Conservation (phyloP, 2,888 invertebrate genomes). For the Encarsia formosa region DNA sequence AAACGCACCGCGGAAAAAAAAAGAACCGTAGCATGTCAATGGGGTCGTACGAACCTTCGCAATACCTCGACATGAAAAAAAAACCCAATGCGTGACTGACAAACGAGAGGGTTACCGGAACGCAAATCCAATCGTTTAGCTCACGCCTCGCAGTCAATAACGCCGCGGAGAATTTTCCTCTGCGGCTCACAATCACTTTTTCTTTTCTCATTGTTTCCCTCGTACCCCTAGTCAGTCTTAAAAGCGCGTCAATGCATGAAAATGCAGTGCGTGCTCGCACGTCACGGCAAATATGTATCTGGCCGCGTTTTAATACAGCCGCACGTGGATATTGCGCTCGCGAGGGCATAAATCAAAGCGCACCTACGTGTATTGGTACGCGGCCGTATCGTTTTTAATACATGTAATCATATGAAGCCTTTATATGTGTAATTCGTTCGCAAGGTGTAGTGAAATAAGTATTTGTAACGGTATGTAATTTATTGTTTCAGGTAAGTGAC, state of each 20-base stretch:
- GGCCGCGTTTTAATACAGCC: conserved; percentile 6
- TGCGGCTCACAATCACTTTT: no score
- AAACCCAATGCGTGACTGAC: no score
- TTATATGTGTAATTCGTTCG: conserved; percentile 1
- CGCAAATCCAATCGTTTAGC: no score
- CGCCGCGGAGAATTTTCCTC: no score
- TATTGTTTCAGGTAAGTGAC: conserved; percentile 53
- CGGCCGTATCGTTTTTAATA: background rate
- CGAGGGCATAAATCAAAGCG: conserved; percentile 42
- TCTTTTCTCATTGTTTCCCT: no score
- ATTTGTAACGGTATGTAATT: conserved; percentile 48
- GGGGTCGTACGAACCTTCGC: no score
- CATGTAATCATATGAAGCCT: background rate
- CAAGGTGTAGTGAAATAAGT: background rate
- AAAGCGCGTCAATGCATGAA: conserved; percentile 19
- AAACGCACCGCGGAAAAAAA: no score
- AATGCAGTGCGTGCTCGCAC: conserved; percentile 10
- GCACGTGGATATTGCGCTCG: conserved; percentile 33
- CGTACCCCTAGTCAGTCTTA: conserved; percentile 17
- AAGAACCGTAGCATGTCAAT: no score
- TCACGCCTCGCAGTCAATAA: no score
- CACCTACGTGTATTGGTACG: conserved; percentile 33
- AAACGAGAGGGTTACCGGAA: no score
- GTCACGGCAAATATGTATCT: conserved; percentile 1
- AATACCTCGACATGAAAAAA: no score